phyloP scores from a whole-genome alignment of 1,140 invertebrate genomes.

The Lerema accius region DNA sequence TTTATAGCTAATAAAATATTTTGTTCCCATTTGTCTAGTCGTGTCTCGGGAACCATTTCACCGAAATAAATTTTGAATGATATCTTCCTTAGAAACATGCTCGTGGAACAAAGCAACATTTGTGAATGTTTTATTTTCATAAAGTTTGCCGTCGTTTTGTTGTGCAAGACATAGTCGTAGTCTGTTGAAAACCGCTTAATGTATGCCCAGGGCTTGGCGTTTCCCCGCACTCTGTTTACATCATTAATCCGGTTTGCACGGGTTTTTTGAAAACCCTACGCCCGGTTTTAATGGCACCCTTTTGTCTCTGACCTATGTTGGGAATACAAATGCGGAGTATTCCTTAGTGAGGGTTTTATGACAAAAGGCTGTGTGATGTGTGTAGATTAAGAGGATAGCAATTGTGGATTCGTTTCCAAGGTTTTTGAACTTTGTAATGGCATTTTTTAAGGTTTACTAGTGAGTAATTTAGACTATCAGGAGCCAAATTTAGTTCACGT shows the following conservation, averaged over 20 bases:
- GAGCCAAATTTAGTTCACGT: too few relatives aligned
- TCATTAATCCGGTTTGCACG: constrained; percentile 8
- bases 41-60: constrained; percentile 1
- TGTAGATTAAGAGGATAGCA: not conserved
- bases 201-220: constrained; percentile 1
- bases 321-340: constrained; percentile 10
- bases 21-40: too few relatives aligned
- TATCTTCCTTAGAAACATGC: not conserved
- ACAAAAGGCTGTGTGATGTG: constrained; percentile 9
- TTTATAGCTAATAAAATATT: too few relatives aligned
- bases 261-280: constrained; percentile 10
- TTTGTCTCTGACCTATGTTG: constrained; percentile 12
- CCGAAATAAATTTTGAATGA: constrained; percentile 4
- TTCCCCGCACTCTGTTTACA: constrained; percentile 1
- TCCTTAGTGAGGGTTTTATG: constrained; percentile 5
- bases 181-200: not conserved
- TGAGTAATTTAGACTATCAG: too few relatives aligned
- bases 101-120: not conserved
- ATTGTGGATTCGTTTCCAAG: not conserved
- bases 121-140: not conserved
- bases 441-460: too few relatives aligned
- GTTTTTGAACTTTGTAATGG: not conserved
- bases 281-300: constrained; percentile 14
- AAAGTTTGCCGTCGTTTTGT: not conserved
- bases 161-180: not conserved